Conservation (phyloP, 2,113 vertebrate species). For the Psammodynastes pulverulentus region DNA sequence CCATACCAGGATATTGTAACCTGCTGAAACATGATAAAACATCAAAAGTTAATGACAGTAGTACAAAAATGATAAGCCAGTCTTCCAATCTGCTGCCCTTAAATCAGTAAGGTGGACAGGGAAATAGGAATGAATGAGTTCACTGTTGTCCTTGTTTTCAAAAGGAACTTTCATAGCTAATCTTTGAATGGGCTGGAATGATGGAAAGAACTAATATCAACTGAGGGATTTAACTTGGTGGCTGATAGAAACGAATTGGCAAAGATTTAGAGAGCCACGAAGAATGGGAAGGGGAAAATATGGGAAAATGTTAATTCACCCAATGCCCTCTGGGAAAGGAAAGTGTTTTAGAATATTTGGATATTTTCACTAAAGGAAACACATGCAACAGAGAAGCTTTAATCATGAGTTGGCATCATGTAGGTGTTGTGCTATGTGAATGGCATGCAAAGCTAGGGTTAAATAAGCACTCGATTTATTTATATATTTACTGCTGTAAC, state of each 20-base stretch:
- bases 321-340: background rate
- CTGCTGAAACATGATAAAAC: background rate
- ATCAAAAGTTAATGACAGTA: background rate
- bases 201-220: background rate
- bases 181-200: background rate
- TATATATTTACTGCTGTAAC: background rate
- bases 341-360: background rate
- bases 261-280: background rate
- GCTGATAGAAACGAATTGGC: background rate
- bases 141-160: background rate
- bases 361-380: background rate
- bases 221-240: background rate
- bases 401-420: background rate
- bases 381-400: background rate
- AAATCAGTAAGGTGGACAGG: background rate
- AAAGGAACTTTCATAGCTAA: background rate
- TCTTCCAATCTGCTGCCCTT: background rate
- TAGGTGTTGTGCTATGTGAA: background rate
- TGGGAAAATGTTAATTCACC: background rate
- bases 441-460: background rate
- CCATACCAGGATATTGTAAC: background rate
- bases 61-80: background rate
- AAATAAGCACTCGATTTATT: background rate
- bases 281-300: background rate
- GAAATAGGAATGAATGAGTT: background rate